Evolutionary conservation across 2,797 vertebrate species (phyloP).

Genomic region (Nasua narica): DNA sequence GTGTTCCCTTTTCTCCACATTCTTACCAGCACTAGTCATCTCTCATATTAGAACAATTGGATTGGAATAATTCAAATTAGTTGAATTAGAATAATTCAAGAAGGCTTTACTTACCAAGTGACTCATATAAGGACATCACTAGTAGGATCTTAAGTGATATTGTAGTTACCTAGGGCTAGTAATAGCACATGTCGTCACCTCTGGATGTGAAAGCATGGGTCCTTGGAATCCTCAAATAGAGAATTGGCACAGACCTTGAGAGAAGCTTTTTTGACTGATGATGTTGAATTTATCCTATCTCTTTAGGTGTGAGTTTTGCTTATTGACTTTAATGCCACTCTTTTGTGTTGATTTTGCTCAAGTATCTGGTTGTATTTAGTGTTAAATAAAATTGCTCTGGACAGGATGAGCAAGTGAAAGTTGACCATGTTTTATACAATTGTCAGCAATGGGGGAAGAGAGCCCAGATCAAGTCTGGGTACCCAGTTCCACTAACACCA

Average conservation of each 20-base stretch:
- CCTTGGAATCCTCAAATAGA: neutral
- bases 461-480: neutral
- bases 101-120: neutral
- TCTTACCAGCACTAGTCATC: neutral
- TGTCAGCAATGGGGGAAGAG: neutral
- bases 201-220: neutral
- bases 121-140: neutral
- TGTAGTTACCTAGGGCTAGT: neutral
- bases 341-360: neutral
- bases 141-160: neutral
- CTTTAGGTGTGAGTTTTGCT: neutral
- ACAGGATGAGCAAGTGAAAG: neutral
- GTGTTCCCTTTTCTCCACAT: neutral
- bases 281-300: neutral
- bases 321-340: neutral
- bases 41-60: neutral
- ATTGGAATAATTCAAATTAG: neutral
- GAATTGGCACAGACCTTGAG: neutral
- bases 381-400: neutral
- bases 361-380: neutral
- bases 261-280: neutral
- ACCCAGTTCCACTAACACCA: neutral
- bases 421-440: neutral
- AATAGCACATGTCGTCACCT: neutral
- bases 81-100: neutral